Base-by-base conservation (phyloP, 2,888 invertebrate genomes). In the Chrysolina americana region DNA sequence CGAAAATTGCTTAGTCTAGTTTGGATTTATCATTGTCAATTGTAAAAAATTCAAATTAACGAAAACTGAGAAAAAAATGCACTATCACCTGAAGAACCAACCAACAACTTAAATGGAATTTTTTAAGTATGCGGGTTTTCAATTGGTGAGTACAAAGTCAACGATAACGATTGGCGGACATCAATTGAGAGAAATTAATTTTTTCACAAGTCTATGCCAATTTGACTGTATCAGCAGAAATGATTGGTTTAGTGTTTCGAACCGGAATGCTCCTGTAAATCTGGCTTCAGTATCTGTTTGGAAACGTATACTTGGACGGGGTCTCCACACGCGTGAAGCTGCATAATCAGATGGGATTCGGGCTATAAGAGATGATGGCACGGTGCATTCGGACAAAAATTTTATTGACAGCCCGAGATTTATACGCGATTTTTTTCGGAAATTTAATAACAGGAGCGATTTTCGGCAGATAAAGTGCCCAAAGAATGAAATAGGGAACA, bases 311-410 rank as follows among this genome's bases (percentile, higher is more conserved):
- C n/a, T 59, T 28, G 59, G 59, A n/a, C 59, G 36, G 53, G 44
- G 59, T 36, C 59, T 36, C 59, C 36, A 59, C 59, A 59, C 59
- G 59, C 59, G 59, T 59, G 59, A 59, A 59, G 59, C 59, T 59
- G 59, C 59, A 59, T 59, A 59, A 59, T 59, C 59, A 59, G 59
- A 59, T 59, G 59, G 59, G 59, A 59, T 59, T 59, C 59, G 28
- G 59, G 59, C 28, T 59, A 59, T 23, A 59, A 36, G 59, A 23
- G 59, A 59, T 36, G 59, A 59, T 59, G 59, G 59, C 59, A 59
- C 59, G 59, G 59, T 59, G 59, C 59, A 59, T 59, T 59, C 36
- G 59, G 59, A 59, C 59, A 59, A 59, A 59, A 59, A 36, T 28
- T 59, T 59, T 59, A 59, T 28, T 59, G 36, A 59, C 59, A 59